These are phyloP conservation scores for Brachylomia viminalis DNA, from an alignment of 2,888 invertebrate species.

Conservation along the genomic window DNA sequence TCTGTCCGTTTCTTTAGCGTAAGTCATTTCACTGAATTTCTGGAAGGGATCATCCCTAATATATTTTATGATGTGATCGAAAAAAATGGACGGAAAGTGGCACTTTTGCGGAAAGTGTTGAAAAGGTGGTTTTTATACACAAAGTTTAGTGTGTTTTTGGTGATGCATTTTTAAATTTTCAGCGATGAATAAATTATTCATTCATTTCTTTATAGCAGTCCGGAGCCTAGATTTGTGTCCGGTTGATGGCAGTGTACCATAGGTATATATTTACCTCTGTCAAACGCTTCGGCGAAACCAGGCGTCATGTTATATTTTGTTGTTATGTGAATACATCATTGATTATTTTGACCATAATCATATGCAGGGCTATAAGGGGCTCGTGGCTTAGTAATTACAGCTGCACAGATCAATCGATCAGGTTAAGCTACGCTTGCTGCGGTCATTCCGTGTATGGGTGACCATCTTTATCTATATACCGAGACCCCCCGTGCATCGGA, in stretches of 20 bases:
- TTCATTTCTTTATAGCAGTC: too few relatives aligned
- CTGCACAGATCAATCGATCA: too few relatives aligned
- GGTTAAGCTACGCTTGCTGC: too few relatives aligned
- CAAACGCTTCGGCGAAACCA: neutral
- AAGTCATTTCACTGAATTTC: constrained; percentile 52
- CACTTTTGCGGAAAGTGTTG: neutral
- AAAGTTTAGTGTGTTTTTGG: neutral
- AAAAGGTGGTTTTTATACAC: constrained; percentile 4
- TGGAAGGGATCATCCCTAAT: constrained; percentile 37
- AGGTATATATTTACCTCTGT: too few relatives aligned
- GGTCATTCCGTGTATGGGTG: too few relatives aligned
- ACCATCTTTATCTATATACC: too few relatives aligned
- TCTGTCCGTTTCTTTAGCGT: constrained; percentile 45
- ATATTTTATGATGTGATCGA: constrained; percentile 30
- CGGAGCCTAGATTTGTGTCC: neutral
- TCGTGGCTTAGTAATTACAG: too few relatives aligned
- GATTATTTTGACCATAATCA: neutral
- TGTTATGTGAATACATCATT: neutral
- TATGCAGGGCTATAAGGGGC: too few relatives aligned
- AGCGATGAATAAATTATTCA: neutral
- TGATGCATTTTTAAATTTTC: neutral
- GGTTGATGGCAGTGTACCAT: neutral
- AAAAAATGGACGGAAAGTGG: constrained; percentile 19
- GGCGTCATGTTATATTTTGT: neutral
- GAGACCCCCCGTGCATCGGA: too few relatives aligned